Evolutionary conservation across 2,797 vertebrate genomes (phyloP).

Genomic region (Phyllotis vaccarum): DNA sequence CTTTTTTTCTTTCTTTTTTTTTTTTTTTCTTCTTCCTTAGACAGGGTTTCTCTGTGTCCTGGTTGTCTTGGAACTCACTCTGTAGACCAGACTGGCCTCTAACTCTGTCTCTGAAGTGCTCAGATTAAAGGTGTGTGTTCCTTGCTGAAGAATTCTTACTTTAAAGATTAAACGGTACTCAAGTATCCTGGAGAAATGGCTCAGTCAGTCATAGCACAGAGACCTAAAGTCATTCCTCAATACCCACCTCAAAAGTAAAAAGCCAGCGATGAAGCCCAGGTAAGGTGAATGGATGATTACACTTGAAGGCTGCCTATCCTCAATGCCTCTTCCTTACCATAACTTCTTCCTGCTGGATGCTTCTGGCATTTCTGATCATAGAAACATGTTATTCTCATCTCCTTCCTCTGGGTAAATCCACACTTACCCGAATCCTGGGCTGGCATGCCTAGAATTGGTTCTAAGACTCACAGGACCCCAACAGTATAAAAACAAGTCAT

Average conservation of each 20-base stretch:
- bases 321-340: background rate
- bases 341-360: background rate
- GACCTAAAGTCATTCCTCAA: background rate
- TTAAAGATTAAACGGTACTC: conserved; percentile 45
- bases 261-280: background rate
- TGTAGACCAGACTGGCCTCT: background rate
- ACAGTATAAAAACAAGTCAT: background rate
- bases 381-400: background rate
- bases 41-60: background rate
- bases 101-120: background rate
- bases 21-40: background rate
- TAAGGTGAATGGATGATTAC: background rate
- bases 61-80: background rate
- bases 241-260: background rate
- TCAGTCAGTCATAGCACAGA: background rate
- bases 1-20: background rate
- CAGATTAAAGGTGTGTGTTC: background rate
- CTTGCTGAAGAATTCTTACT: background rate
- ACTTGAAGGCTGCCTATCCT: background rate
- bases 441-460: background rate
- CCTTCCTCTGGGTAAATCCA: background rate
- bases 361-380: background rate
- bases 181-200: too few species aligned
- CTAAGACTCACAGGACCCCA: background rate
- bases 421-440: background rate